Evolutionary conservation across 2,888 invertebrate genomes (phyloP).

Genomic region (Mamestra brassicae): DNA sequence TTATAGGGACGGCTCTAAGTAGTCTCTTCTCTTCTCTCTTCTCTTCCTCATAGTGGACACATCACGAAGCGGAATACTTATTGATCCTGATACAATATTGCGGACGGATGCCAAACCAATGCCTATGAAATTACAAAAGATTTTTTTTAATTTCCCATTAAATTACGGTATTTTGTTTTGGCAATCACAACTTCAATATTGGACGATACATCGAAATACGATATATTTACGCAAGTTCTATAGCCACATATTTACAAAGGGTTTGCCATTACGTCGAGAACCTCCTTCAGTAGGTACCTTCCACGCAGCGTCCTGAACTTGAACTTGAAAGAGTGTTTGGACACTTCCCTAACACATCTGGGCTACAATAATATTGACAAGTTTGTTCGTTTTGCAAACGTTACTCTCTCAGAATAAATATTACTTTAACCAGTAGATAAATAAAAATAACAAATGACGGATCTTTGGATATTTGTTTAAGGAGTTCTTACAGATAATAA

Average conservation of each 20-base stretch:
- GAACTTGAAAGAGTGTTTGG: background rate
- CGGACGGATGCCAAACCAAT: background rate
- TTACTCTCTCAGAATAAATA: background rate
- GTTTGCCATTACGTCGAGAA: background rate
- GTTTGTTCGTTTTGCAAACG: constrained; percentile 6
- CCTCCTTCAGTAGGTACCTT: background rate
- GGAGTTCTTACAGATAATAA: background rate
- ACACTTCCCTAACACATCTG: background rate
- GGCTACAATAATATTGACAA: background rate
- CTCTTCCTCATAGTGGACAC: background rate
- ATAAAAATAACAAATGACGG: background rate
- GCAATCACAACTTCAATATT: background rate
- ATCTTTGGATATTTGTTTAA: background rate
- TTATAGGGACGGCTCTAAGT: background rate
- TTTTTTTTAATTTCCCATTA: background rate
- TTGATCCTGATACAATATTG: background rate
- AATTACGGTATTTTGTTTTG: background rate
- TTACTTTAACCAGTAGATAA: background rate
- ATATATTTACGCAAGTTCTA: background rate
- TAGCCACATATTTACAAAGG: constrained; percentile 2
- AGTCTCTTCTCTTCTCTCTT: too few species aligned
- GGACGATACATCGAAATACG: background rate
- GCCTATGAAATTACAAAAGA: background rate
- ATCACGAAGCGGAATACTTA: background rate
- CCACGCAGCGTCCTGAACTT: background rate